Percentiles rank a stretch among this genome's conserved stretches.
phyloP scores from a whole-genome alignment of 2,113 vertebrate genomes.

The Trogon melanurus region DNA sequence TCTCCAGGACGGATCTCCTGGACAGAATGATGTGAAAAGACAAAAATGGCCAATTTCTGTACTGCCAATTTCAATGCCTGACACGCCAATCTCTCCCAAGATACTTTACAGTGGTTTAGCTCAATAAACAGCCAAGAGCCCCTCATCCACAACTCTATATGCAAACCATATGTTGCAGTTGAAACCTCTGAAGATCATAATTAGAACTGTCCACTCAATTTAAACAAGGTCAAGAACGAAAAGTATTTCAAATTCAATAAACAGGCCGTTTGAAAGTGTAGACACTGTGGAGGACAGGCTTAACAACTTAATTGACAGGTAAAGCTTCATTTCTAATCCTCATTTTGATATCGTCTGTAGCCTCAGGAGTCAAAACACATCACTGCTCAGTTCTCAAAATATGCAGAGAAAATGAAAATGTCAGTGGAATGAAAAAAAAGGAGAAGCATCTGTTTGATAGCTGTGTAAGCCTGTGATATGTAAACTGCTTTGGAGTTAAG shows the following conservation, averaged over 20 bases:
- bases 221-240: conserved; percentile 70
- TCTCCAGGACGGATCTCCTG: background rate
- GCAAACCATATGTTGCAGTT: conserved; percentile 73
- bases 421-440: conserved; percentile 54
- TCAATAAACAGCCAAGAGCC: conserved; percentile 69
- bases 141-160: conserved; percentile 60
- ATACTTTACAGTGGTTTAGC: conserved; percentile 46
- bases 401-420: conserved; percentile 72
- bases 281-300: conserved; percentile 43
- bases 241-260: conserved; percentile 66
- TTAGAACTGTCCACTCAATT: conserved; percentile 76
- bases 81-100: background rate
- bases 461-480: conserved; percentile 34
- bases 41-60: background rate
- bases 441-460: conserved; percentile 60
- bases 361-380: conserved; percentile 67
- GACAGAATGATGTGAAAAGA: background rate
- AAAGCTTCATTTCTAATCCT: conserved; percentile 62
- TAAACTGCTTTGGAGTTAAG: conserved; percentile 54
- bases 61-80: background rate
- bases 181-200: conserved; percentile 66
- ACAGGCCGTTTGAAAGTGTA: conserved; percentile 48
- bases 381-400: conserved; percentile 61
- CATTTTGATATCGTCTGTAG: conserved; percentile 62
- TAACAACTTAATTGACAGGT: conserved; percentile 60